These are phyloP conservation scores for Brachypteracias leptosomus DNA, from an alignment of 2,113 vertebrate species.

Conservation along the genomic window DNA sequence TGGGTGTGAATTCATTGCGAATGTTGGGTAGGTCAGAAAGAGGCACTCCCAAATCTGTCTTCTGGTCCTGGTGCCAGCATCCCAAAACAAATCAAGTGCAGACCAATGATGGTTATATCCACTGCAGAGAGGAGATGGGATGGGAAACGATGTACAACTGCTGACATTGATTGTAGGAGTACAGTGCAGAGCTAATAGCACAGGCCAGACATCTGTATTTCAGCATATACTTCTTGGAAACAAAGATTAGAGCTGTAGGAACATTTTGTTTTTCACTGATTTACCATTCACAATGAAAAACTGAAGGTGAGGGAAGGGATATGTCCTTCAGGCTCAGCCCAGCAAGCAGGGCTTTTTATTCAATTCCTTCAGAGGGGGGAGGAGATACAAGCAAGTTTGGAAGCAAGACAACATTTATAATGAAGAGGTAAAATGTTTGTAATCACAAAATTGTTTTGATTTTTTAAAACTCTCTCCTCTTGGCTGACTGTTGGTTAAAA, in stretches of 20 bases:
- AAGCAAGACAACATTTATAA: not conserved
- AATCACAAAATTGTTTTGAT: not conserved
- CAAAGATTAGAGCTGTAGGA: not conserved
- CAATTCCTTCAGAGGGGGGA: not conserved
- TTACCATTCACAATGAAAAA: not conserved
- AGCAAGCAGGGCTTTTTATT: not conserved
- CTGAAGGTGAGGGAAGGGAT: not conserved
- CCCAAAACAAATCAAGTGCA: rapidly evolving
- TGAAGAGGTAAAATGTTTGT: not conserved
- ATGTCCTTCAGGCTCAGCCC: not conserved
- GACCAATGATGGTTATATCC: not conserved
- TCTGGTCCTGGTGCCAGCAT: not conserved
- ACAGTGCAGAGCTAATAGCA: not conserved
- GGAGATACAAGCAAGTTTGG: not conserved
- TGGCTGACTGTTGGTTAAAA: not conserved
- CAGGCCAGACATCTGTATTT: not conserved
- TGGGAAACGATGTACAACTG: rapidly evolving
- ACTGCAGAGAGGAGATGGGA: not conserved
- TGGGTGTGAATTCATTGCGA: not conserved
- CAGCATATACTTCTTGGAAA: not conserved
- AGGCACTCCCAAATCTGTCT: not conserved
- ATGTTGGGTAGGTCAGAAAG: not conserved
- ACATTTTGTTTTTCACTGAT: not conserved
- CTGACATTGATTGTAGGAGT: not conserved
- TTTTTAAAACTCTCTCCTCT: not conserved